Evolutionary conservation across 2,888 invertebrate species (phyloP), one percentile per base, ranked within the genome.

Genomic region (Neoitamus cyanurus): DNA sequence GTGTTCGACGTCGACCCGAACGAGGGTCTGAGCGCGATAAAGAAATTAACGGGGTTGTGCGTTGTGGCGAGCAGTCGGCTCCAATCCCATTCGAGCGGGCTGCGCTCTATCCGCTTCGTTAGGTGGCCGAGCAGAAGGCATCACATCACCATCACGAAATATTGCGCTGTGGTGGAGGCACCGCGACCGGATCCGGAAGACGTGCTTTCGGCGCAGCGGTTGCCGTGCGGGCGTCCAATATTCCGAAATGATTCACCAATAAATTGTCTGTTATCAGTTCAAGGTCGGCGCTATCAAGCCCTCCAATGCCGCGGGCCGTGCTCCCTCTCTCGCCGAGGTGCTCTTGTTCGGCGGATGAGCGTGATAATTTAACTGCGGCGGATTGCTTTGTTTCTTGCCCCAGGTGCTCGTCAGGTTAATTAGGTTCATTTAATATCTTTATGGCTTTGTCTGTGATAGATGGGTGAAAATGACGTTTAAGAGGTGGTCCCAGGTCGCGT

Each of bases 401-500:
- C 46, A 78, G 82, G 69, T 82, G 69, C 34, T 4, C 20, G 37
- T 36, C 37, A 69, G 69, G 69, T 82, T 82, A 82, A 82, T 82
- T 68, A 82, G 82, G 11, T 37, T 69, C 69, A n/a, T 69, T 34
- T 36, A 82, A 25, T 69, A 25, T 34, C 58, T 31, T 80, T 31
- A 80, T 20, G 48, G 58, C 58, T 48, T n/a, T 80, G 34, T 42
- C 15, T 36, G 28, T 28, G 37, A 70, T 6, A 70, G 42, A 34
- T 28, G 70, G 28, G 77, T 85, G 70, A 83, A 86, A 85, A 85
- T 83, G 83, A 85, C 84, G 48, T 86, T 87, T 31, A 88, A 88
- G 84, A 89, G 89, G 85, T 89, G 90, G 88, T 89, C 89, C 46
- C 90, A 90, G 86, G 87, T 90, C 84, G 88, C 90, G 86, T 89